phyloP scores from a whole-genome alignment of 53 echinoderm and acorn worm species.

The Astropecten irregularis region DNA sequence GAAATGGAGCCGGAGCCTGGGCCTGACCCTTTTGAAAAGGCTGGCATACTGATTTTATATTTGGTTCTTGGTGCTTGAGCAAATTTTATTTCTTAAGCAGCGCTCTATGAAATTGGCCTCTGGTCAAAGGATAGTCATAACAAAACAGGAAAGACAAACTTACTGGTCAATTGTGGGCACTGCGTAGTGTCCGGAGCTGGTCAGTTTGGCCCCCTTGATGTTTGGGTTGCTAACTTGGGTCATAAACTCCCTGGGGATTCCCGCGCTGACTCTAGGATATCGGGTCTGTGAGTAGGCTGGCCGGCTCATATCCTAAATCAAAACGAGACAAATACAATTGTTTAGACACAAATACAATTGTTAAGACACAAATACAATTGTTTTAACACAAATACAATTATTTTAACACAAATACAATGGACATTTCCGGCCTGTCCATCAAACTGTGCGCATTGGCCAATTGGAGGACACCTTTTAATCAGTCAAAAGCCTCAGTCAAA shows the following conservation, averaged over 20 bases:
- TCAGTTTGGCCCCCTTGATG: conserved; percentile 66
- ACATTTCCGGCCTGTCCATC: too few relatives aligned
- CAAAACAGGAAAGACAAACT: conserved; percentile 38
- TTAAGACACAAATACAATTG: neutral
- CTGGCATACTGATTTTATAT: neutral
- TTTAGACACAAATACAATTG: neutral
- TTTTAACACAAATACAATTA: neutral
- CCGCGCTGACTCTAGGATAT: conserved; percentile 54
- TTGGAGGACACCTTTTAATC: too few relatives aligned
- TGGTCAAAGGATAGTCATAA: too few relatives aligned
- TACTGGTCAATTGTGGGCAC: conserved; percentile 84
- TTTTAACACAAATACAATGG: too few relatives aligned
- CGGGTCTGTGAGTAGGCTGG: neutral
- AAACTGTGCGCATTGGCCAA: too few relatives aligned
- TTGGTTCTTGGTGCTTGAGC: too few relatives aligned
- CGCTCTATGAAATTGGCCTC: too few relatives aligned
- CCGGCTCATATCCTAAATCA: neutral
- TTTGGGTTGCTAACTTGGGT: conserved; percentile 45
- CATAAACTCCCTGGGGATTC: conserved; percentile 84
- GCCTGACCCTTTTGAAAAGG: neutral
- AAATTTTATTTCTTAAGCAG: too few relatives aligned
- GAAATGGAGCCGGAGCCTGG: neutral
- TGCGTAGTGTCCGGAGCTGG: conserved; percentile 63
- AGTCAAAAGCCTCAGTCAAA: too few relatives aligned
- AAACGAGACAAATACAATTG: too few relatives aligned